These are phyloP conservation scores for Paradisaea rubra DNA, from an alignment of 2,113 vertebrate genomes.

Conservation along the genomic window DNA sequence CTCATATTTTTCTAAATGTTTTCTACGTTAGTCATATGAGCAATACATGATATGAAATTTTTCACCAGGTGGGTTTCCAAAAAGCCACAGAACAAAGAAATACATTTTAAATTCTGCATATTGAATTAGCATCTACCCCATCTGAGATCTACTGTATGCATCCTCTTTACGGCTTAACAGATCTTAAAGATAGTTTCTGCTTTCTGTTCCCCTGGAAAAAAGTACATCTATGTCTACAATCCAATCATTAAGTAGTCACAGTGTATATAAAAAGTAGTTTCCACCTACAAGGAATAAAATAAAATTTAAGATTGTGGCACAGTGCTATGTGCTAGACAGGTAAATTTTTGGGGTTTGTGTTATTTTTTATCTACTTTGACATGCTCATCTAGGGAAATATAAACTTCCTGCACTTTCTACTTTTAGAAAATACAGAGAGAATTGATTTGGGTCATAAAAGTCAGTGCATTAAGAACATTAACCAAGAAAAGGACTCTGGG, in stretches of 20 bases:
- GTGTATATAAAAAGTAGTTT: not conserved
- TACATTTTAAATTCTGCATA: not conserved
- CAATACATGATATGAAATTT: not conserved
- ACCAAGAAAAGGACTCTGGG: not conserved
- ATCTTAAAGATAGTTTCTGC: not conserved
- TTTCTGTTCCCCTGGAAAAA: not conserved
- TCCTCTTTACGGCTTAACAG: not conserved
- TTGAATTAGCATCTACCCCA: not conserved
- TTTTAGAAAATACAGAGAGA: not conserved
- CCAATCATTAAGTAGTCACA: not conserved
- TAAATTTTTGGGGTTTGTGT: not conserved
- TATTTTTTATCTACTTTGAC: not conserved
- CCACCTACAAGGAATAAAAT: not conserved
- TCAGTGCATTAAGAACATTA: not conserved
- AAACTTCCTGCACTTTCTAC: not conserved
- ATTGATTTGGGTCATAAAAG: not conserved
- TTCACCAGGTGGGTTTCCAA: not conserved
- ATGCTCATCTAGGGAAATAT: not conserved
- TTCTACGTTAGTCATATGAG: not conserved
- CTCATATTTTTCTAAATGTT: not conserved
- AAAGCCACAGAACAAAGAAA: not conserved
- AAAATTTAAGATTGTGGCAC: not conserved
- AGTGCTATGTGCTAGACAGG: not conserved
- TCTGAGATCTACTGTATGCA: not conserved
- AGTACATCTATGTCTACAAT: not conserved